Evolutionary conservation across 2,797 vertebrate species (phyloP).

Genomic region (Poeciliopsis infans): DNA sequence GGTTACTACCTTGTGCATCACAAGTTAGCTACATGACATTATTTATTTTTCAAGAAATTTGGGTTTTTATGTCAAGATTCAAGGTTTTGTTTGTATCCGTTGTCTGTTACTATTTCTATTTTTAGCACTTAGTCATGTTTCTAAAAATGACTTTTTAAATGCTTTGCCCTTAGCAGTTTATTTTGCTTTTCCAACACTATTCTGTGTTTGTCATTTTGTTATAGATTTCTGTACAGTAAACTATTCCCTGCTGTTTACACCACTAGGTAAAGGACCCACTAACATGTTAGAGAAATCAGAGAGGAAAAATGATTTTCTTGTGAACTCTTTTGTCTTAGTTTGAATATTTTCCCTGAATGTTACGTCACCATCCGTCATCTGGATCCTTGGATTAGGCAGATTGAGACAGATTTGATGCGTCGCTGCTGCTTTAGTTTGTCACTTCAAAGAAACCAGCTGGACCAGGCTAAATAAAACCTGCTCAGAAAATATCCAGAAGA

Average conservation of each 20-base stretch:
- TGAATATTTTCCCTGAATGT: not conserved
- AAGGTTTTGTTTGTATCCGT: conserved; percentile 4
- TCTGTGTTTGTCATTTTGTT: conserved; percentile 47
- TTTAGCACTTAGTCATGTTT: conserved; percentile 25
- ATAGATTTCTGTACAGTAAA: conserved; percentile 54
- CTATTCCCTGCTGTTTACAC: conserved; percentile 25
- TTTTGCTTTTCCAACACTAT: conserved; percentile 19
- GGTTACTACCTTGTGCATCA: not conserved
- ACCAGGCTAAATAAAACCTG: not conserved
- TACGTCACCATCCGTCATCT: not conserved
- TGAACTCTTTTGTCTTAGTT: not conserved
- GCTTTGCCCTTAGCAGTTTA: conserved; percentile 37
- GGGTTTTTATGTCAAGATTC: not conserved
- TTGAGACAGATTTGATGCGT: not conserved
- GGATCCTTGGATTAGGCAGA: not conserved
- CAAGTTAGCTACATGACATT: not conserved
- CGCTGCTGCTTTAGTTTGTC: not conserved
- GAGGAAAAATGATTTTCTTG: not conserved
- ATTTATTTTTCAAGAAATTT: not conserved
- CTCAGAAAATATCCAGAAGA: not conserved
- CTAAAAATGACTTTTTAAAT: conserved; percentile 53
- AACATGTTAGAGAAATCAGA: conserved; percentile 1
- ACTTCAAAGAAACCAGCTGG: not conserved
- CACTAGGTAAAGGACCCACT: conserved; percentile 13
- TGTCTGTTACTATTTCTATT: conserved; percentile 20